A percentile compares a stretch with the other conserved stretches of the same genome.
These are phyloP conservation scores for Pararge aegeria DNA, from an alignment of 1,140 invertebrate species.

Conservation along the genomic window DNA sequence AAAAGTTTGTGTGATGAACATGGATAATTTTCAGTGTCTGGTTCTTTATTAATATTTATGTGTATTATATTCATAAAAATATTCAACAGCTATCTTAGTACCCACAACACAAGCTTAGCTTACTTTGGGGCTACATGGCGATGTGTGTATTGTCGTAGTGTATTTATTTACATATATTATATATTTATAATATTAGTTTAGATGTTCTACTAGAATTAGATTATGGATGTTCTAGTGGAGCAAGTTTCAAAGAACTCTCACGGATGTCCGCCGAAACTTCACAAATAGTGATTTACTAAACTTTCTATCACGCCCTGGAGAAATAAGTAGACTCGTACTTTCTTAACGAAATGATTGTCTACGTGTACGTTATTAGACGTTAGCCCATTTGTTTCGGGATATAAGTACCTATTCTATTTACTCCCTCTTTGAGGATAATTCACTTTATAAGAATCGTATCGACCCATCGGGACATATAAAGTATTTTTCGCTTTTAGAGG, in stretches of 20 bases:
- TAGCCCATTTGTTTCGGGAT: constrained; percentile 64
- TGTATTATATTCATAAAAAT: too few relatives aligned
- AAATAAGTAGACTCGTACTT: constrained; percentile 64
- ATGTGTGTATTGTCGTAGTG: too few relatives aligned
- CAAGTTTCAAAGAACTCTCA: constrained; percentile 18
- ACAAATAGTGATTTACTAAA: constrained; percentile 30
- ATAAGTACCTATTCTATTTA: constrained; percentile 54
- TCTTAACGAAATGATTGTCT: constrained; percentile 70
- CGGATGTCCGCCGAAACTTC: constrained; percentile 29
- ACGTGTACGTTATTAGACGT: constrained; percentile 55
- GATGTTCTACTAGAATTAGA: too few relatives aligned
- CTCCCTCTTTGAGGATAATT: constrained; percentile 66
- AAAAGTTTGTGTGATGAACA: too few relatives aligned
- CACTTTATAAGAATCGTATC: constrained; percentile 69
- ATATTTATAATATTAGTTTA: too few relatives aligned
- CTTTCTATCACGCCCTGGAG: constrained; percentile 53
- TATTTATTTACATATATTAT: too few relatives aligned
- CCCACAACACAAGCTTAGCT: too few relatives aligned
- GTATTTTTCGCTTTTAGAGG: constrained; percentile 43
- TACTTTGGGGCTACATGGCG: too few relatives aligned
- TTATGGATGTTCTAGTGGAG: not conserved
- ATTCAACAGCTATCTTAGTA: too few relatives aligned
- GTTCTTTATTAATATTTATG: too few relatives aligned
- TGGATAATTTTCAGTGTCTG: too few relatives aligned
- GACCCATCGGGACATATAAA: constrained; percentile 64